Evolutionary conservation across 1,140 invertebrate species (phyloP).

Genomic region (Drosophila lini): DNA sequence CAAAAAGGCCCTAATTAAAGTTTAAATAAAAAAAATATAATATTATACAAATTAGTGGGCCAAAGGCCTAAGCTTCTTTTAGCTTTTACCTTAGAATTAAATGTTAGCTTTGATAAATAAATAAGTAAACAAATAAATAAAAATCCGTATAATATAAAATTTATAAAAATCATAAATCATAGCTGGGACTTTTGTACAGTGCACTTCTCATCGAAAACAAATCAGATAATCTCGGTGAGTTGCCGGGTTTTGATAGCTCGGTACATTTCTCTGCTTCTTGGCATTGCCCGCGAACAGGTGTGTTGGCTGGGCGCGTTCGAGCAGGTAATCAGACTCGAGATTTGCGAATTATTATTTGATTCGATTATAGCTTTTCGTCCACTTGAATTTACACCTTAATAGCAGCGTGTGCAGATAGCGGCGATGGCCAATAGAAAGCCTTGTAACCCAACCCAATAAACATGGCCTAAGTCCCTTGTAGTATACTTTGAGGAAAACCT

Average conservation of each 20-base stretch:
- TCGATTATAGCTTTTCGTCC: conserved; percentile 42
- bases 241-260: conserved; percentile 40
- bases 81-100: too few species aligned
- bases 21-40: neutral
- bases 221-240: conserved; percentile 25
- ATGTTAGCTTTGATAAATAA: neutral
- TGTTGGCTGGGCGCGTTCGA: conserved; percentile 17
- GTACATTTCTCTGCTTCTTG: conserved; percentile 68
- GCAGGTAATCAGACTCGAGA: conserved; percentile 45
- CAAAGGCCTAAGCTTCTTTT: too few species aligned
- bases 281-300: conserved; percentile 55
- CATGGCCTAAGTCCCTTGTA: neutral
- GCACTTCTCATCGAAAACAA: conserved; percentile 18
- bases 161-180: neutral
- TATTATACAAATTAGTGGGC: too few species aligned
- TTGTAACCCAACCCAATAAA: conserved; percentile 10
- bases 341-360: conserved; percentile 50
- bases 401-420: conserved; percentile 33
- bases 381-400: conserved; percentile 36
- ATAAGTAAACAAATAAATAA: neutral
- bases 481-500: conserved; percentile 14
- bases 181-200: conserved; percentile 9
- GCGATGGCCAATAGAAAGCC: conserved; percentile 30
- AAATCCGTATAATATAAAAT: neutral
- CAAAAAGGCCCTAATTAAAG: neutral